Base-by-base conservation (phyloP, 2,113 vertebrate species). In the Limnothrissa miodon region DNA sequence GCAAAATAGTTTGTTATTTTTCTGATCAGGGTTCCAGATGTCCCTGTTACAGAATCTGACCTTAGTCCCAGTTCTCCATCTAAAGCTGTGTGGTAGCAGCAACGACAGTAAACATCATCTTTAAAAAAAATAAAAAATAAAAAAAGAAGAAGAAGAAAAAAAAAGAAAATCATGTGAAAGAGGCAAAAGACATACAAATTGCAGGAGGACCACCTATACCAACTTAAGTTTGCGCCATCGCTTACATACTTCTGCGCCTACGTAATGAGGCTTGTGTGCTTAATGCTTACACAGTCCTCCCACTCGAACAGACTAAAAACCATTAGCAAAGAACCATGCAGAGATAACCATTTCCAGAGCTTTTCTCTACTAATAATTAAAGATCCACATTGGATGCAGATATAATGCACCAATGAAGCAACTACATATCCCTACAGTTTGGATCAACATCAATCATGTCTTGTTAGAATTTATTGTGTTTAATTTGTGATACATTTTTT, bases 1-100 rank as follows among this genome's bases (percentile, higher is more conserved):
- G 51, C 39, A 36, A 85, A 88, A 83, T 81, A 25, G 66, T 79
- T 83, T 45, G 66, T 45, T 88, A 82, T 83, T 83, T 13, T 45
- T 78, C 6, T 46, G 78, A 79, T 36, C 66, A 42, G 48, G 29
- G 39, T 36, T 39, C 81, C 85, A 86, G 85, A 87, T 80, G 86
- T 70, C 82, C 81, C 84, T 51, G 33, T 83, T 62, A 59, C n/a
- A n/a, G n/a, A 46, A 80, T 59, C 46, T 42, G 42, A 8, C 56
- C 53, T 25, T 3, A 36, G 3, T 66, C 21, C 4, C 39, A 82
- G 81, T 45, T 15, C 19, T 70, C 13, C 19, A 11, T 45, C 59
- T 70, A 29, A n/a, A 36, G 21, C 80, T 62, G 33, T 81, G 17
- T 29, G 11, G 19, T 15, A 5, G 15, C 21, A 13, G 29, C 21